Conservation (phyloP, 2,113 vertebrate species). For the Hepsetus odoe region DNA sequence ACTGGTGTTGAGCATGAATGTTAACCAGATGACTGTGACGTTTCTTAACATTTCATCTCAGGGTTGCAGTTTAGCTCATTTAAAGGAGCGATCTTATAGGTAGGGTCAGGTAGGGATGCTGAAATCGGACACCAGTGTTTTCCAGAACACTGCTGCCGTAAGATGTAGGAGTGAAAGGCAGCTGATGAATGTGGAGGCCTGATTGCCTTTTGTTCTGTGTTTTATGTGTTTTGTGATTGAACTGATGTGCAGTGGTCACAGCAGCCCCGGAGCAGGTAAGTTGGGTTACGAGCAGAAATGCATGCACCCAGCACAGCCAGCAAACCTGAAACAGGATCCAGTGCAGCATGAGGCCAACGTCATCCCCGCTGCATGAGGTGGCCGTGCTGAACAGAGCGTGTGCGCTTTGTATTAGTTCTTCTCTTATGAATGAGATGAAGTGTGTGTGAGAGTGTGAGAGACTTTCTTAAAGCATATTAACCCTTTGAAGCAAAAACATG, state of each 20-base stretch:
- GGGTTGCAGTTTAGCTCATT: slow-evolving; percentile 27
- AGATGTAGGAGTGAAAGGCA: not conserved
- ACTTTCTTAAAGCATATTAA: no score
- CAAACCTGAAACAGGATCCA: not conserved
- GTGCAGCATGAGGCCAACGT: slow-evolving; percentile 12
- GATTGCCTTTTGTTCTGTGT: slow-evolving; percentile 32
- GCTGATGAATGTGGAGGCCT: slow-evolving; percentile 14
- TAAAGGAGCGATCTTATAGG: no score
- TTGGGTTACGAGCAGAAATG: slow-evolving; percentile 39
- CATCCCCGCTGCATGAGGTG: slow-evolving; percentile 63
- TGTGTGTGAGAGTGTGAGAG: not conserved
- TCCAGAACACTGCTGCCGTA: no score
- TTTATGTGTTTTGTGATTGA: slow-evolving; percentile 55
- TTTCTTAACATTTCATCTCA: slow-evolving; percentile 42
- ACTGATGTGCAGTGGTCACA: slow-evolving; percentile 83
- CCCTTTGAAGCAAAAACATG: no score
- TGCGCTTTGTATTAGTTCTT: not conserved
- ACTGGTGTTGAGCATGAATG: slow-evolving; percentile 13
- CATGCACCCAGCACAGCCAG: not conserved
- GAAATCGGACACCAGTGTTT: no score
- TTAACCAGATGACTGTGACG: slow-evolving; percentile 21
- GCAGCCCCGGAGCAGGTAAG: slow-evolving; percentile 84
- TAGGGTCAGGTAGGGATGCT: no score
- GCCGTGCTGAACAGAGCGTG: not conserved
- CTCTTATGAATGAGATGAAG: not conserved